Percentiles rank a stretch among this genome's conserved stretches.
phyloP scores from a whole-genome alignment of 2,797 vertebrate genomes.

The Enteromius viviparus region DNA sequence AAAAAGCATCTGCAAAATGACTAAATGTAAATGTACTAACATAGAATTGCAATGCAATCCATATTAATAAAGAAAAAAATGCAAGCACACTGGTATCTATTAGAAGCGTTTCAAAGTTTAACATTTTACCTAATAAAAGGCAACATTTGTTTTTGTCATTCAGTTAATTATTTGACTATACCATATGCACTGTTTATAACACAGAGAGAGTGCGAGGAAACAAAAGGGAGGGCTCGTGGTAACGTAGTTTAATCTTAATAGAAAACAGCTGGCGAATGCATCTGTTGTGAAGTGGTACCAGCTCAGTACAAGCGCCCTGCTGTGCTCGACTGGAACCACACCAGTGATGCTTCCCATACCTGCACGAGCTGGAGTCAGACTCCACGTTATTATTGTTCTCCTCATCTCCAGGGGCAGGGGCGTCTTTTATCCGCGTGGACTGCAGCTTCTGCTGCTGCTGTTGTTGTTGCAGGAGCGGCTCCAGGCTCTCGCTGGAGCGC shows the following conservation, averaged over 20 bases:
- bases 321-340: slow-evolving; percentile 5
- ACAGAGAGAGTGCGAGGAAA: background rate
- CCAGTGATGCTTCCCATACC: slow-evolving; percentile 74
- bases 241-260: slow-evolving; percentile 27
- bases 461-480: slow-evolving; percentile 71
- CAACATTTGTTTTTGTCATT: background rate
- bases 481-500: slow-evolving; percentile 77
- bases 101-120: background rate
- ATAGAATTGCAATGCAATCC: background rate
- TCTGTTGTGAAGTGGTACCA: slow-evolving; percentile 47
- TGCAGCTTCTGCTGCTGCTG: slow-evolving; percentile 71
- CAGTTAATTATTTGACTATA: background rate
- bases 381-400: slow-evolving; percentile 83
- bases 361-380: slow-evolving; percentile 94
- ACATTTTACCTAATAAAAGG: background rate
- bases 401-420: slow-evolving; percentile 77
- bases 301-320: slow-evolving; percentile 24
- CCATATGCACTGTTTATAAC: background rate
- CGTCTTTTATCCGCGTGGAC: slow-evolving; percentile 45
- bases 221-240: slow-evolving; percentile 5
- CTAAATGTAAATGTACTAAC: no score
- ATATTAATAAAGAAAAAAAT: background rate
- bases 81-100: background rate
- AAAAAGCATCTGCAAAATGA: no score
- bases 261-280: slow-evolving; percentile 47